These are phyloP conservation scores for Ctenochaetus hawaiiensis DNA, from an alignment of 2,797 vertebrate species.

Conservation along the genomic window DNA sequence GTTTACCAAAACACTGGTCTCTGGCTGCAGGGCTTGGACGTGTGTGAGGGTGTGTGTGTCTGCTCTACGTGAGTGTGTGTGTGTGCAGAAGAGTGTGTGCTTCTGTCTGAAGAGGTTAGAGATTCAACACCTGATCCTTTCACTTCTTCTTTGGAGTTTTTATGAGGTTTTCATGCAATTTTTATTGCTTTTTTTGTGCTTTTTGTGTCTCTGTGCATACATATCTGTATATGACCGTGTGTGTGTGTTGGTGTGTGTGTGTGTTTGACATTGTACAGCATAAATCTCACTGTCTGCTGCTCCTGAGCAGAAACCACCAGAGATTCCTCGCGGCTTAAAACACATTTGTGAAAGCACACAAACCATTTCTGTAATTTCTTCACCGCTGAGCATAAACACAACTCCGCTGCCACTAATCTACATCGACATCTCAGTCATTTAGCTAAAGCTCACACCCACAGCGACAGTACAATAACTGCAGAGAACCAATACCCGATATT, in stretches of 20 bases:
- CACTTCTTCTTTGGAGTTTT: conserved; percentile 1
- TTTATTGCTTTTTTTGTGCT: neutral
- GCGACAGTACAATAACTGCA: conserved; percentile 51
- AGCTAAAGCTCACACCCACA: conserved; percentile 47
- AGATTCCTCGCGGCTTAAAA: conserved; percentile 56
- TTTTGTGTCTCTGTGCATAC: neutral
- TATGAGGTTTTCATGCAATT: neutral
- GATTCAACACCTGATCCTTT: conserved; percentile 15
- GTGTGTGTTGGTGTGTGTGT: conserved; percentile 7
- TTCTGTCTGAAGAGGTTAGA: neutral
- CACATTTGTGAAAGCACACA: conserved; percentile 34
- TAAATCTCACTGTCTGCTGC: conserved; percentile 20
- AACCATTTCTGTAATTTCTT: conserved; percentile 41
- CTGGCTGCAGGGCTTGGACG: conserved; percentile 41
- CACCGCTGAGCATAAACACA: conserved; percentile 37
- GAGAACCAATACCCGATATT: conserved; percentile 54
- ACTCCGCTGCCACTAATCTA: conserved; percentile 43
- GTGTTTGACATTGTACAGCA: conserved; percentile 1
- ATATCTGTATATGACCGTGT: conserved; percentile 7
- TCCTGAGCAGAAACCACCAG: conserved; percentile 34
- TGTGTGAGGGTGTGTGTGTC: conserved; percentile 30
- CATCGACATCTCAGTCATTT: conserved; percentile 58
- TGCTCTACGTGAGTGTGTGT: neutral
- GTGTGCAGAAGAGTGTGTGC: neutral
- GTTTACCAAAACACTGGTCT: conserved; percentile 40